phyloP scores from a whole-genome alignment of 2,797 vertebrate genomes.

The Macropus fuliginosus region DNA sequence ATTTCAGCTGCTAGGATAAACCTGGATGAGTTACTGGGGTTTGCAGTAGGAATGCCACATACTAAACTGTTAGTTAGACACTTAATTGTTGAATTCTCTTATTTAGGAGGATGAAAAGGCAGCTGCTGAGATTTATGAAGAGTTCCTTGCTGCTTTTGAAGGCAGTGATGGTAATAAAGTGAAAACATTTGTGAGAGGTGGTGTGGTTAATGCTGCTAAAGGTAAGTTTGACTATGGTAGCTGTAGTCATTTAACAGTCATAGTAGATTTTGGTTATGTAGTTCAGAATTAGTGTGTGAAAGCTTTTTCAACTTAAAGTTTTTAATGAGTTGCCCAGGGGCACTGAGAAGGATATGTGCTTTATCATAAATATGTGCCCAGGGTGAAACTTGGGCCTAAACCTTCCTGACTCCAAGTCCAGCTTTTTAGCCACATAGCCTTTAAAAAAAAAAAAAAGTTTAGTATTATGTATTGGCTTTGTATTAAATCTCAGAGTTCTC shows the following conservation, averaged over 20 bases:
- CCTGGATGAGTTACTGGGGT: slow-evolving; percentile 13
- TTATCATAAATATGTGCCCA: neutral
- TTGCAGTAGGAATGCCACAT: neutral
- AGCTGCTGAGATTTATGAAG: slow-evolving; percentile 99
- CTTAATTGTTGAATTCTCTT: slow-evolving; percentile 70
- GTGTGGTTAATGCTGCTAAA: slow-evolving; percentile 97
- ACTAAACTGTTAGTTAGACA: slow-evolving; percentile 67
- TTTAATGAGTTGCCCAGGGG: neutral
- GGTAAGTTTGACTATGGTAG: slow-evolving; percentile 84
- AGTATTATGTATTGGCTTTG: neutral
- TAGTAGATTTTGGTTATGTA: neutral
- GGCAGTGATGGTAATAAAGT: slow-evolving; percentile 96
- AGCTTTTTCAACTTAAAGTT: neutral
- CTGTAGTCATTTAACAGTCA: neutral
- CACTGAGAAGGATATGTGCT: neutral
- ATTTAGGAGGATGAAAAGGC: slow-evolving; percentile 97
- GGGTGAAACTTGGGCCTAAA: neutral
- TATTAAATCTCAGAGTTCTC: neutral
- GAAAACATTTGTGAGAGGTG: slow-evolving; percentile 98
- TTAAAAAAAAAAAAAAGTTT: neutral
- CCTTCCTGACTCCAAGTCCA: neutral
- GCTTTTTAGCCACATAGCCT: neutral
- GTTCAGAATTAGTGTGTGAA: neutral
- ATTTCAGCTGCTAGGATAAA: neutral
- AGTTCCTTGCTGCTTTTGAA: slow-evolving; percentile 99